Percentiles rank a stretch among this genome's conserved stretches.
Conservation (phyloP, 2,888 invertebrate genomes). For the Eupithecia inturbata region DNA sequence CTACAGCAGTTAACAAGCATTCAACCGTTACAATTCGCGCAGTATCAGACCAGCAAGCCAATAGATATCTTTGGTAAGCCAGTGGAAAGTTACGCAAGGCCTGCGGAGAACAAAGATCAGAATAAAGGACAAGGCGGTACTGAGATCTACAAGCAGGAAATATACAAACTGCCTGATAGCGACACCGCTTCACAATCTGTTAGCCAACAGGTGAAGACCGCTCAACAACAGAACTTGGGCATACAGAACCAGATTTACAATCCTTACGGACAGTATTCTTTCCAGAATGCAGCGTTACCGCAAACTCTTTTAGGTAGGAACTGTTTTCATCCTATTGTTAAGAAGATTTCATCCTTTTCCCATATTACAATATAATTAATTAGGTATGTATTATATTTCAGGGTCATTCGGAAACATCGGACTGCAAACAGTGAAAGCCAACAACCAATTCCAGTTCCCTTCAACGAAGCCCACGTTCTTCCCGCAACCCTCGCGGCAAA, state of each 20-base stretch:
- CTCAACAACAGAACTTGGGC: constrained; percentile 68
- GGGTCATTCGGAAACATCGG: constrained; percentile 86
- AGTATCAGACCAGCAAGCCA: constrained; percentile 69
- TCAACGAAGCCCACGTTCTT: constrained; percentile 73
- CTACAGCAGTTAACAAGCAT: constrained; percentile 71
- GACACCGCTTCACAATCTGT: constrained; percentile 69
- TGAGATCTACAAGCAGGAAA: constrained; percentile 75
- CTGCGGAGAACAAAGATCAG: constrained; percentile 58
- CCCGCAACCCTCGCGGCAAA: constrained; percentile 72
- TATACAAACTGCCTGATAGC: constrained; percentile 73
- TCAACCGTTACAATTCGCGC: constrained; percentile 73
- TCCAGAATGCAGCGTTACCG: constrained; percentile 70
- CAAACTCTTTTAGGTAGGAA: constrained; percentile 74
- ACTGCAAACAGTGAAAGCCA: constrained; percentile 82
- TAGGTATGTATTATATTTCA: too few relatives aligned
- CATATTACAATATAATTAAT: neutral
- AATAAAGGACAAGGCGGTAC: constrained; percentile 43
- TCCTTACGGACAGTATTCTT: constrained; percentile 67
- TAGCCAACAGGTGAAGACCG: constrained; percentile 74
- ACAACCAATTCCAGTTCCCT: constrained; percentile 71
- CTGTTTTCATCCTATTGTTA: neutral
- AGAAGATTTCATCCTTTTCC: neutral
- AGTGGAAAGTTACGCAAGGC: constrained; percentile 66
- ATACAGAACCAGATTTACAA: constrained; percentile 57
- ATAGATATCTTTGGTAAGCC: constrained; percentile 69